These are phyloP conservation scores for Nesometra sesokonis DNA, from an alignment of 35 echinoderm and acorn worm genomes.

Conservation along the genomic window DNA sequence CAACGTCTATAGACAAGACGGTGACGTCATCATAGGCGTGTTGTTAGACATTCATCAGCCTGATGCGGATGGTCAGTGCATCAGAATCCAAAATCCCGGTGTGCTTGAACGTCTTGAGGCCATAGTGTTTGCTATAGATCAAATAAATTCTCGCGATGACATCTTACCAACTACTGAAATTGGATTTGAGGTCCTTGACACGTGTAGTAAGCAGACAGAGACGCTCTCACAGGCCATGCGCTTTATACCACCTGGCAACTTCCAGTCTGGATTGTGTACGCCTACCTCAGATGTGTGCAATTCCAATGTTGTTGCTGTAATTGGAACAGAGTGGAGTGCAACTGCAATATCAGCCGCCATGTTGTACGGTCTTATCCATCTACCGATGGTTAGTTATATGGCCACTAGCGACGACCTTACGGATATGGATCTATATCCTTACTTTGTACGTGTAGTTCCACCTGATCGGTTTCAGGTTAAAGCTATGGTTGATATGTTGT, in stretches of 20 bases:
- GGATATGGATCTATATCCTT: slow-evolving; percentile 26
- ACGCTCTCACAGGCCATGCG: slow-evolving; percentile 5
- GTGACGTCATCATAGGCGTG: slow-evolving; percentile 42
- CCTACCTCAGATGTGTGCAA: neutral
- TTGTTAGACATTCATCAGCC: slow-evolving; percentile 25
- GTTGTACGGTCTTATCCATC: slow-evolving; percentile 25
- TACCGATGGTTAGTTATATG: slow-evolving; percentile 44
- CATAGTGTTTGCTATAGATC: slow-evolving; percentile 68
- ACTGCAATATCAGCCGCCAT: slow-evolving; percentile 34
- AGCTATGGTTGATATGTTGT: slow-evolving; percentile 17
- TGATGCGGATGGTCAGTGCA: neutral
- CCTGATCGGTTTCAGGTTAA: slow-evolving; percentile 43
- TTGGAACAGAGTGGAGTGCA: slow-evolving; percentile 48
- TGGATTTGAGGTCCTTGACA: slow-evolving; percentile 58
- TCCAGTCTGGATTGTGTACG: neutral
- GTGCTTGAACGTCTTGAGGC: slow-evolving; percentile 69
- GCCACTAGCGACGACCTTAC: slow-evolving; percentile 50
- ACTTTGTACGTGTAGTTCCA: slow-evolving; percentile 46
- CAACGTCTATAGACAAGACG: slow-evolving; percentile 7
- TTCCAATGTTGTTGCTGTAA: slow-evolving; percentile 16
- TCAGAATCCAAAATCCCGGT: slow-evolving; percentile 25
- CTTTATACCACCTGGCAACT: slow-evolving; percentile 17
- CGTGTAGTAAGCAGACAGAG: slow-evolving; percentile 27
- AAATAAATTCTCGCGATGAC: slow-evolving; percentile 45
- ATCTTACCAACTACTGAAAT: slow-evolving; percentile 62